Evolutionary conservation across 1,140 invertebrate genomes (phyloP).

Genomic region (Whitmania pigra): DNA sequence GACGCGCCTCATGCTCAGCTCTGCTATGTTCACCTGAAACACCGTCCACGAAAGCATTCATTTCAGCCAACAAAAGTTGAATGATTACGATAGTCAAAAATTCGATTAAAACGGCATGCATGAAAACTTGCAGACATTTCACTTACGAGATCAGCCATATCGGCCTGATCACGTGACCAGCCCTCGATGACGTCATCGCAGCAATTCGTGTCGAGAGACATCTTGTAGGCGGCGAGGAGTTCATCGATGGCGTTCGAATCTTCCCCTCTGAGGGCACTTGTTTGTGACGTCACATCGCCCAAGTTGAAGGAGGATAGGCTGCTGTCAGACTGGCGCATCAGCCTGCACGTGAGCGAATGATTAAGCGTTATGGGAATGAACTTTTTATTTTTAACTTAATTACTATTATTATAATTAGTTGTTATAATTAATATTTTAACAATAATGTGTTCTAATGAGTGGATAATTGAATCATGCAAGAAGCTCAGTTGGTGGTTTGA

Average conservation of each 20-base stretch:
- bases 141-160: constrained; percentile 35
- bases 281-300: constrained; percentile 29
- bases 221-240: constrained; percentile 36
- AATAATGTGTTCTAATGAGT: too few species aligned
- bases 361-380: neutral
- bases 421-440: too few species aligned
- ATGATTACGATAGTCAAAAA: neutral
- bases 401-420: too few species aligned
- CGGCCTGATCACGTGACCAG: constrained; percentile 24
- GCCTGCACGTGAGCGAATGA: neutral
- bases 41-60: neutral
- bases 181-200: constrained; percentile 8
- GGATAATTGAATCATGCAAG: too few species aligned
- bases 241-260: constrained; percentile 37
- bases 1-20: constrained; percentile 40
- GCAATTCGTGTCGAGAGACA: constrained; percentile 35
- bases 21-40: constrained; percentile 37
- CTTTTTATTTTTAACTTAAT: neutral
- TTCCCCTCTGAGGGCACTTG: constrained; percentile 32
- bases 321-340: constrained; percentile 5
- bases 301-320: constrained; percentile 1
- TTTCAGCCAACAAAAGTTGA: too few species aligned
- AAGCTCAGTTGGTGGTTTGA: too few species aligned
- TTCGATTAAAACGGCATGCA: neutral
- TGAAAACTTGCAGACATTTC: neutral